Base-by-base conservation (phyloP, 2,113 vertebrate species). In the Platysteira castanea region DNA sequence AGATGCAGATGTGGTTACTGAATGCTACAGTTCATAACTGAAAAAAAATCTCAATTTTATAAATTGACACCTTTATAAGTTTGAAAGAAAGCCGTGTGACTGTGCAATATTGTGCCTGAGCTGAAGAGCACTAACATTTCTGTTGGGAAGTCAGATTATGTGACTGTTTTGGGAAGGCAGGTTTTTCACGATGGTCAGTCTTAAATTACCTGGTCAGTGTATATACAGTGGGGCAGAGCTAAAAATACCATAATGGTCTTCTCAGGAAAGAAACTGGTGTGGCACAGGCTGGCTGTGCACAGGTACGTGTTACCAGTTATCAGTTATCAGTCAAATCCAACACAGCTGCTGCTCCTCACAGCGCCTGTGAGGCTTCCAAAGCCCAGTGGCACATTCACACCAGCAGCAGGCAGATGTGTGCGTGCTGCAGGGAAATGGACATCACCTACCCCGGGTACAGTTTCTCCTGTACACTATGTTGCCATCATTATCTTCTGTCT, bases 381-480 rank as follows among this genome's bases (percentile, higher is more conserved):
- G 56, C 30, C 41, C 68, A 11, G 5, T 22, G 70, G 7, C 20
- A 4, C 13, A 15, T 23, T 28, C 26, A 11, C 41, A 30, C 13
- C 65, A 65, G 30, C 20, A 23, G 10, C 50, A n/a, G 79, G 50
- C 80, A 71, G 52, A 10, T 0, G 2, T 11, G 52, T 14, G 10
- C 3, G 1, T 2, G 35, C 23, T 5, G 24, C 69, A 23, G 74
- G 64, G 41, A 49, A n/a, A 39, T 3, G 30, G 76, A 39, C 3
- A 1, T 83, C 80, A 96, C 98, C 78, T 98, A 99, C 99, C 98
- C 10, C 96, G 97, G 47, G 96, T 98, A 53, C 99, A 99, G 96
- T 98, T 98, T 65, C 97, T 98, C 63, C 99, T 96, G 81, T 99
- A 99, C 41, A 99, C 82, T 15, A 99, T 98, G 74, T 98, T 98